Base-by-base conservation (phyloP, 2,888 invertebrate genomes). In the Biston betularia region DNA sequence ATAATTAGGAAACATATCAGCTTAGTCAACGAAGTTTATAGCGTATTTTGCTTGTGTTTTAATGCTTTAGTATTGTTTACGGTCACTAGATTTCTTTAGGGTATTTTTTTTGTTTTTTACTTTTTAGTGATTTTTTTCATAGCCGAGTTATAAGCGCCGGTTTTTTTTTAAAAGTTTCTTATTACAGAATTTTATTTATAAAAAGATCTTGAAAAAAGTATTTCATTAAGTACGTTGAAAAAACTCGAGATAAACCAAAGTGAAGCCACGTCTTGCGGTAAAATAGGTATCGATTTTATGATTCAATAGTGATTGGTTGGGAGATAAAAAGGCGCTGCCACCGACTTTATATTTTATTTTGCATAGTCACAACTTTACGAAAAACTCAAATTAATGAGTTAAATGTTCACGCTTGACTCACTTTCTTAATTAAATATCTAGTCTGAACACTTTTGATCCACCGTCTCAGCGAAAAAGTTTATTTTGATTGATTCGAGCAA, bases 401-500 rank as follows among this genome's bases (percentile, higher is more conserved):
- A 63, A 70, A 45, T 58, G 55, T 44, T 68, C 55, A 59, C 63
- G 70, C 63, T 68, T 65, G 60, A 58, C 63, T 65, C 52, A 38
- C 35, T 63, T 65, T 65, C 54, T 55, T 70, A 70, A 70, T 70
- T 70, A 68, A 68, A 68, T 63, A 54, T 70, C 66, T 69, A 60
- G 49, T 56, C 44, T 48, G 53, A 46, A 52, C 40, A 62, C 60
- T 56, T 59, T 35, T 24, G 38, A 50, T 58, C 56, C 35, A 46
- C 11, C 24, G 24, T 53, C 15, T 53, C 42, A 62, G 45, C 46
- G n/a, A 61, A 46, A 24, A 52, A 61, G 35, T 57, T 52, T 59
- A 4, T 34, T 34, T 63, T 44, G 50, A 56, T 56, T 56, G 63
- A 63, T 48, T 57, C 11, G 35, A n/a, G 14, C 15, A 57, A 46